Percentiles rank a stretch among this genome's conserved stretches.
phyloP scores from a whole-genome alignment of 1,140 invertebrate species.

The Hypothenemus hampei region DNA sequence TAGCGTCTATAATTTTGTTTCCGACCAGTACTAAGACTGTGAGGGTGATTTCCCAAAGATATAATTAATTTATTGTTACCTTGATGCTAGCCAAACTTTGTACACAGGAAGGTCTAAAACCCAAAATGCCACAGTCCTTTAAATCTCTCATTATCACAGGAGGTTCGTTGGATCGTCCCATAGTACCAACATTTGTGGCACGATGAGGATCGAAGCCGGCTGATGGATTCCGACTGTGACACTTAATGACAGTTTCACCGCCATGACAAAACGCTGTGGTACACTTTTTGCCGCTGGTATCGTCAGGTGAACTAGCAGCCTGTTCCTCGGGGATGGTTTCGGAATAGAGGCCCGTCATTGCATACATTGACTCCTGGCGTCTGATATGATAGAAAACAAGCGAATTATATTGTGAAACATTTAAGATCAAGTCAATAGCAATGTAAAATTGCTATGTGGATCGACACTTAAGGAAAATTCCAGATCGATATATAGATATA shows the following conservation, averaged over 20 bases:
- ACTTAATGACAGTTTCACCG: slow-evolving; percentile 57
- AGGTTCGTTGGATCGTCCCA: slow-evolving; percentile 32
- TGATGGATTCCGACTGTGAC: slow-evolving; percentile 72
- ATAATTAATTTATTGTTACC: too few relatives aligned
- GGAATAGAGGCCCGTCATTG: slow-evolving; percentile 79
- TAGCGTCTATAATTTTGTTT: not conserved
- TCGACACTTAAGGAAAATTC: too few relatives aligned
- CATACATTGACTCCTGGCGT: slow-evolving; percentile 79
- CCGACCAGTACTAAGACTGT: not conserved
- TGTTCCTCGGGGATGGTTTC: slow-evolving; percentile 54
- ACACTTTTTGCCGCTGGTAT: slow-evolving; percentile 44
- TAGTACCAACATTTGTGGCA: slow-evolving; percentile 26
- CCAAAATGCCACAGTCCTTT: slow-evolving; percentile 76
- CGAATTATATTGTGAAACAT: too few relatives aligned
- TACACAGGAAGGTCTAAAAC: slow-evolving; percentile 72
- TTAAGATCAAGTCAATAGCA: too few relatives aligned
- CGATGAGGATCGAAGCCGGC: slow-evolving; percentile 56
- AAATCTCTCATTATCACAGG: slow-evolving; percentile 49
- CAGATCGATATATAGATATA: too few relatives aligned
- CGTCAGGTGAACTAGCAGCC: slow-evolving; percentile 40
- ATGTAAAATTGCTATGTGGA: too few relatives aligned
- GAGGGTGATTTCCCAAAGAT: too few relatives aligned
- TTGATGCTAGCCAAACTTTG: slow-evolving; percentile 82
- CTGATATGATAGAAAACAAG: slow-evolving; percentile 39
- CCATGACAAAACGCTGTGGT: slow-evolving; percentile 44